phyloP scores from a whole-genome alignment of 1,140 invertebrate species.

The Akabosia matsudoensis region DNA sequence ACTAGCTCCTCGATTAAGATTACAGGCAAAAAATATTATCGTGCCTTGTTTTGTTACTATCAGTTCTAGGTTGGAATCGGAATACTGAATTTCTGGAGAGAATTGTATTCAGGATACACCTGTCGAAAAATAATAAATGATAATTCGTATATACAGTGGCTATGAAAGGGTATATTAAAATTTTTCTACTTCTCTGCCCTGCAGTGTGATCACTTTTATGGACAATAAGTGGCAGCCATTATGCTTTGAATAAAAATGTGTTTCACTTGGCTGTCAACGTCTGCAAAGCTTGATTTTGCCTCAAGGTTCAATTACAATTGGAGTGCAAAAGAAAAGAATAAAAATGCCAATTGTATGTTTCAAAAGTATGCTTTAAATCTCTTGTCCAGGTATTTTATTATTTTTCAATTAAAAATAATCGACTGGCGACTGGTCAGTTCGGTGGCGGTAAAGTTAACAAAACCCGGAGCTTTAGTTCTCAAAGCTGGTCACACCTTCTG shows the following conservation, averaged over 20 bases:
- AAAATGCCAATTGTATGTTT: neutral
- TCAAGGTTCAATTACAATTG: constrained; percentile 15
- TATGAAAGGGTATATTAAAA: too few relatives aligned
- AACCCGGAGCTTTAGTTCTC: too few relatives aligned
- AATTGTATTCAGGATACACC: neutral
- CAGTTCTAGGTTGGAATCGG: neutral
- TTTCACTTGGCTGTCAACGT: neutral
- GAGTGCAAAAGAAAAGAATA: too few relatives aligned
- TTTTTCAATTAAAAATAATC: neutral
- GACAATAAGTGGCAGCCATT: neutral
- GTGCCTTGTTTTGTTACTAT: neutral
- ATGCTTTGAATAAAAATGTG: neutral
- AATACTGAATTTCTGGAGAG: too few relatives aligned
- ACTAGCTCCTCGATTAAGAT: neutral
- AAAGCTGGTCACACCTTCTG: too few relatives aligned
- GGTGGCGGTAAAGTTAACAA: too few relatives aligned
- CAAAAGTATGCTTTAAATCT: neutral
- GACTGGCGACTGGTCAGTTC: too few relatives aligned
- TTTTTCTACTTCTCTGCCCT: too few relatives aligned
- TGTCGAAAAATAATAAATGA: too few relatives aligned
- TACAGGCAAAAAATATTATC: neutral
- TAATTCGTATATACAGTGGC: too few relatives aligned
- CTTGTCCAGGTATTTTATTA: neutral
- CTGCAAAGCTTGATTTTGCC: neutral
- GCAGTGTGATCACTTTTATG: neutral